Evolutionary conservation across 1,140 invertebrate species (phyloP), one percentile per base, ranked within the genome.

Genomic region (Drosophila biarmipes): DNA sequence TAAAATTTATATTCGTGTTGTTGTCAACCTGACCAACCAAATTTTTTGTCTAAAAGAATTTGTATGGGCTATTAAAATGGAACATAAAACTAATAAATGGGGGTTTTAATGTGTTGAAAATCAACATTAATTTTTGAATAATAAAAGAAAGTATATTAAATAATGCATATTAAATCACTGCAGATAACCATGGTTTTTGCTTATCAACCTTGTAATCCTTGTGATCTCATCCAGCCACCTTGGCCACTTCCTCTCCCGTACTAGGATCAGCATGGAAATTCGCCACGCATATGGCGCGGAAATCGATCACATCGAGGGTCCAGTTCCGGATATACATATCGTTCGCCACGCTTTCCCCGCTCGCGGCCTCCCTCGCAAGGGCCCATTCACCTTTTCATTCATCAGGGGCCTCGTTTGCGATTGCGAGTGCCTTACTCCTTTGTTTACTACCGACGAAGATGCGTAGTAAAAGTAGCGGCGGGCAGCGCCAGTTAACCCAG

Each of bases 361-460:
- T 31, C 17, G 8, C 38, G 1, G 35, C 19, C 51, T 17, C 43
- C 43, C 17, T 4, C 42, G 11, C 42, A 21, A 45, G 14, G 19
- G 10, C 43, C 58, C 75, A 82, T 84, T 82, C 80, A 84, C 75
- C 67, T 71, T 48, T 79, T 79, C 80, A 84, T 84, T 84, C 80
- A 82, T 82, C 62, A 69, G 62, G 45, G 37, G 24, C 15, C 35
- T 21, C 31, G 63, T 19, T 46, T 37, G 35, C 19, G 51, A 17
- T 19, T 34, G 51, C 17, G 56, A 66, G 29, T 38, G 8, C 34
- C 52, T 27, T 69, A 74, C 75, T 59, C 40, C 64, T 72, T 79
- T 84, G 80, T 84, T 84, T 84, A 84, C 80, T 79, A 84, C 51
- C 45, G 54, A 29, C 51, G 38, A 24, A 64, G 56, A 51, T 29